Evolutionary conservation across 2,888 invertebrate genomes (phyloP), one percentile per base, ranked within the genome.

Genomic region (Cataglyphis livida): DNA sequence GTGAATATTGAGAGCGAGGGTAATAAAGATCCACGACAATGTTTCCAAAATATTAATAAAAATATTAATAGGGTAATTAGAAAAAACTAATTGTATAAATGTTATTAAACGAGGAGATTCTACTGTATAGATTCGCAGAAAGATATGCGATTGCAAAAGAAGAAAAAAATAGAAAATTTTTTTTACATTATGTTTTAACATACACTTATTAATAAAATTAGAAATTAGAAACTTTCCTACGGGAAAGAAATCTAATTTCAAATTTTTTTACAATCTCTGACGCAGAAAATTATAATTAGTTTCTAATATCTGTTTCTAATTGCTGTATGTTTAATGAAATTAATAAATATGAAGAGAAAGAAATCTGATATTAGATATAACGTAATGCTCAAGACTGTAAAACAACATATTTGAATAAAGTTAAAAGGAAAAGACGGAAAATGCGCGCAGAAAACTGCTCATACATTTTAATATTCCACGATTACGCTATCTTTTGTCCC

Each of bases 401-500:
- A 74, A 75, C 84, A 74, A 75, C 83, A 65, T 74, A 70, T 64
- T 64, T 85, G 84, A 84, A 25, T 25, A 81, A 81, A 54, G 81
- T 81, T 70, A 70, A 75, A 57, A 48, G 75, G 83, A 85, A 78
- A 70, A 51, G 65, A 74, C 54, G 41, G 78, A 73, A 64, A 81
- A 75, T 65, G 70, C 71, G 76, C 54, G 73, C 44, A 28, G 73
- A 65, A 84, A 85, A 85, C 84, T 84, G 84, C 85, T 85, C 74
- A 83, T 85, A 85, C 84, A 84, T 74, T 81, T 81, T 73, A 84
- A 81, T 74, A 82, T 81, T 66, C 61, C 73, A 81, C 54, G 73
- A 74, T 59, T 76, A 54, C 28, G 54, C 68, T 76, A 66, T 76
- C 66, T 48, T 65, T 64, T 65, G 71, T 41, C 57, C 54, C 59